Evolutionary conservation across 2,113 vertebrate species (phyloP).

Genomic region (Thunnus maccoyii): DNA sequence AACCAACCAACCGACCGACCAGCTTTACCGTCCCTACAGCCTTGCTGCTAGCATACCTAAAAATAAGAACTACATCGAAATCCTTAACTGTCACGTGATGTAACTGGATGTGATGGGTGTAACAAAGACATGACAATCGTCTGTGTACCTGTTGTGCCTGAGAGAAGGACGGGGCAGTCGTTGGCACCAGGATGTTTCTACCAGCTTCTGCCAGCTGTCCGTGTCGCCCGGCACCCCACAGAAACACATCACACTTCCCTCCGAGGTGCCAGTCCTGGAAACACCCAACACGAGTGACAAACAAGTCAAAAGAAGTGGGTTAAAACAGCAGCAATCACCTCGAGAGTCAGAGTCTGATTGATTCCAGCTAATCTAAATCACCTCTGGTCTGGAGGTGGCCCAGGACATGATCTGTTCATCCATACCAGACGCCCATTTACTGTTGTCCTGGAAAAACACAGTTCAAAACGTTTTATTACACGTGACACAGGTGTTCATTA

Average conservation of each 20-base stretch:
- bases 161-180: constrained; percentile 92
- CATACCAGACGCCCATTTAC: constrained; percentile 95
- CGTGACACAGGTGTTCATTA: neutral
- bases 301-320: neutral
- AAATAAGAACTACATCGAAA: no score
- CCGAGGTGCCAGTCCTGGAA: constrained; percentile 97
- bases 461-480: neutral
- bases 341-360: neutral
- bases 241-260: constrained; percentile 94
- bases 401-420: constrained; percentile 99
- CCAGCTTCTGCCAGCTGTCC: constrained; percentile 97
- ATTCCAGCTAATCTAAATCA: constrained; percentile 58
- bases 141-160: constrained; percentile 94
- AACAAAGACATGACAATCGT: neutral
- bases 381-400: constrained; percentile 96
- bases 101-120: neutral
- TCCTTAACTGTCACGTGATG: neutral
- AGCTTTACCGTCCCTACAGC: no score
- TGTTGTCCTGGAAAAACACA: constrained; percentile 90
- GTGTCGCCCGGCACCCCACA: constrained; percentile 97
- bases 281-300: constrained; percentile 1
- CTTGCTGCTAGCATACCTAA: no score
- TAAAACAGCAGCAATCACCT: neutral
- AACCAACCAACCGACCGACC: no score
- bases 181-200: constrained; percentile 94